Conservation (phyloP, 1,140 invertebrate genomes). For the Pogonomyrmex californicus region DNA sequence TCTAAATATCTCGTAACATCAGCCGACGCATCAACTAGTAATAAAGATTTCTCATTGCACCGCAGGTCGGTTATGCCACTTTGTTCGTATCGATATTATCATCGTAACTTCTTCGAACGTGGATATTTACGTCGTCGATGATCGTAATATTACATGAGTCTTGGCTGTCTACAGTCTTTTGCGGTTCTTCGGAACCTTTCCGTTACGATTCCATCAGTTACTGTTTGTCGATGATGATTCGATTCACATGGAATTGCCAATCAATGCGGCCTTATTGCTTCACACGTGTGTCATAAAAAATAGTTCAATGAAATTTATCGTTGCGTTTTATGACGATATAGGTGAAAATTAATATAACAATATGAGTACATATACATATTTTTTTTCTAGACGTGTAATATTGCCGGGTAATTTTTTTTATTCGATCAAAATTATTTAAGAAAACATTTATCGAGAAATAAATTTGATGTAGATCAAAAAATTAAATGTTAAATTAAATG, state of each 20-base stretch:
- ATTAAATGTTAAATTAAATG: neutral
- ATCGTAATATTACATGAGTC: constrained; percentile 8
- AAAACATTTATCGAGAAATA: neutral
- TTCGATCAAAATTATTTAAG: neutral
- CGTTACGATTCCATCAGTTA: constrained; percentile 48
- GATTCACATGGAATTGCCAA: constrained; percentile 24
- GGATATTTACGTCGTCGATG: neutral
- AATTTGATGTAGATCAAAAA: neutral
- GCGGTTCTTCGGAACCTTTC: constrained; percentile 24
- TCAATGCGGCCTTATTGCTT: constrained; percentile 15
- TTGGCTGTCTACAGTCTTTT: constrained; percentile 2
- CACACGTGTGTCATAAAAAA: neutral
- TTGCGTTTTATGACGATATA: neutral
- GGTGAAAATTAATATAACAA: constrained; percentile 3
- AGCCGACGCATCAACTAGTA: neutral
- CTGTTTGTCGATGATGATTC: constrained; percentile 44
- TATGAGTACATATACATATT: neutral
- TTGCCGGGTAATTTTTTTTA: neutral
- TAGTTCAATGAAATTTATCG: neutral
- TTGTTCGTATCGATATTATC: constrained; percentile 38
- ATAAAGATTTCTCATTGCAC: constrained; percentile 21
- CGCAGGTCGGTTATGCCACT: constrained; percentile 24
- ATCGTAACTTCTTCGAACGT: neutral
- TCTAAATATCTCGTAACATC: neutral
- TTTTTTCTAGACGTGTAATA: neutral